Evolutionary conservation across 2,797 vertebrate genomes (phyloP).

Genomic region (Chaunax sp.): DNA sequence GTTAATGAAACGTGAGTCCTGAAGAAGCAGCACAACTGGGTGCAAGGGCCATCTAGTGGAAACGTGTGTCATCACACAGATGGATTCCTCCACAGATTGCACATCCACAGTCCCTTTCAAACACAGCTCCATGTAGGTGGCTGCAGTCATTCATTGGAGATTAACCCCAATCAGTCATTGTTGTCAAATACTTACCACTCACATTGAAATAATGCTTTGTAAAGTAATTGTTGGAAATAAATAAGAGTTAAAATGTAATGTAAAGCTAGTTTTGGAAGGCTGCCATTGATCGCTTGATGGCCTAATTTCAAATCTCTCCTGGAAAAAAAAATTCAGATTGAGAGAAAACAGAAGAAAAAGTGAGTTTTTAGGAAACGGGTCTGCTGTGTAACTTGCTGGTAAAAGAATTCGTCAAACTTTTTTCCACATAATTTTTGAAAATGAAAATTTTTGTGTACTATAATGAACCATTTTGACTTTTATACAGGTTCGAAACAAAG

Average conservation of each 20-base stretch:
- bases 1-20: slow-evolving; percentile 51
- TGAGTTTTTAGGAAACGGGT: background rate
- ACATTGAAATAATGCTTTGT: slow-evolving; percentile 19
- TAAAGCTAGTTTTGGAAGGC: slow-evolving; percentile 17
- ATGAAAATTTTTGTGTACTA: no score
- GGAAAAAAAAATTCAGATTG: slow-evolving; percentile 3
- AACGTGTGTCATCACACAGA: slow-evolving; percentile 68
- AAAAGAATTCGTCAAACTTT: background rate
- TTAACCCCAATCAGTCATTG: slow-evolving; percentile 13
- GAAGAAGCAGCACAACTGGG: slow-evolving; percentile 64
- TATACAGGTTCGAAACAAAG: slow-evolving; percentile 12
- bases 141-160: slow-evolving; percentile 18
- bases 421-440: background rate
- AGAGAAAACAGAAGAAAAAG: background rate
- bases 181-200: slow-evolving; percentile 17
- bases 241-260: slow-evolving; percentile 17
- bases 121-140: slow-evolving; percentile 10
- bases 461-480: no score
- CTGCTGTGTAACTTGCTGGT: background rate
- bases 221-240: slow-evolving; percentile 23
- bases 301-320: slow-evolving; percentile 6
- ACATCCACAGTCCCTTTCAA: slow-evolving; percentile 30
- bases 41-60: slow-evolving; percentile 84
- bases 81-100: slow-evolving; percentile 35
- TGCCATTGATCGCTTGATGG: slow-evolving; percentile 1